These are phyloP conservation scores for Haemorhous mexicanus DNA, from an alignment of 2,113 vertebrate species.

Conservation along the genomic window DNA sequence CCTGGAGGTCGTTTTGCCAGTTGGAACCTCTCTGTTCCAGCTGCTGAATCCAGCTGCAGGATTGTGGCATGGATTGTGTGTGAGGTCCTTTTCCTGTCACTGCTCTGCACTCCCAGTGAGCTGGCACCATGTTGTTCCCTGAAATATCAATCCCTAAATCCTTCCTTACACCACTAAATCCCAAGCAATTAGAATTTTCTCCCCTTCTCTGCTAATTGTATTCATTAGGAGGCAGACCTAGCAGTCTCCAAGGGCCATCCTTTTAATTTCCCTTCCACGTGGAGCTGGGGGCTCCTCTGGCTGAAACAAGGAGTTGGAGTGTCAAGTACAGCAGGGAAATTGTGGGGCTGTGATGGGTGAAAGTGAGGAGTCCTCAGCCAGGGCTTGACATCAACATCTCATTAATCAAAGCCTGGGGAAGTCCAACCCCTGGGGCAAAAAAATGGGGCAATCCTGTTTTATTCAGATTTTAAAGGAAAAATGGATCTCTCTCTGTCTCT, in stretches of 20 bases:
- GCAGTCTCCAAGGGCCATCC: slow-evolving; percentile 35
- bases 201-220: slow-evolving; percentile 50
- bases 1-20: rapidly evolving
- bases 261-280: slow-evolving; percentile 61
- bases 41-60: neutral
- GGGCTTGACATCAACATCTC: neutral
- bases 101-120: neutral
- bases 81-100: neutral
- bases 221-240: slow-evolving; percentile 51
- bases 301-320: slow-evolving; percentile 28
- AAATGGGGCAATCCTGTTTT: neutral
- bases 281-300: slow-evolving; percentile 38
- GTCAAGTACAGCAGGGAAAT: slow-evolving; percentile 12
- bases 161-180: neutral
- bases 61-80: rapidly evolving
- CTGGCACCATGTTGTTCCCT: neutral
- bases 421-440: neutral
- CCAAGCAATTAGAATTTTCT: slow-evolving; percentile 12
- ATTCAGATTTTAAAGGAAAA: neutral
- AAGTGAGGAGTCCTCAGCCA: neutral
- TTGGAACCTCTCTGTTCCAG: neutral
- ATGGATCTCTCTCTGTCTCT: neutral
- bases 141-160: neutral
- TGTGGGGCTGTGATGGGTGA: slow-evolving; percentile 7
- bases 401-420: neutral